Evolutionary conservation across 2,888 invertebrate species (phyloP), one percentile per base, ranked within the genome.

Genomic region (Calephelis perditalis): DNA sequence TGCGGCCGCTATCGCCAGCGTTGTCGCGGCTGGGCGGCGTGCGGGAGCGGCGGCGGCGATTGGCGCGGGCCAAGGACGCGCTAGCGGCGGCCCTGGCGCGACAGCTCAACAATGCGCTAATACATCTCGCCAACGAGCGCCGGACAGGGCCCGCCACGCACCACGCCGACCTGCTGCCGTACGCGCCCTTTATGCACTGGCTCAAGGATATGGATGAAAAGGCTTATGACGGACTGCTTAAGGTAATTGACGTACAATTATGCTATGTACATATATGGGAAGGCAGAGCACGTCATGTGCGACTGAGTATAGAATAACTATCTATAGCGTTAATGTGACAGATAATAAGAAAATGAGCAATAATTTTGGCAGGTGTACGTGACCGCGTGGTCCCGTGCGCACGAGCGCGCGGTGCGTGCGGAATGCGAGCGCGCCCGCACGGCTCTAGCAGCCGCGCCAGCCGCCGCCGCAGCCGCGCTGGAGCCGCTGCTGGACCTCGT

Each of bases 31-130:
- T 84, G 61, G 76, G 74, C 63, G 82, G 79, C 49, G 77, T 81
- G 68, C 73, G 84, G 59, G 83, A 84, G 72, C 76, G 83, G 60
- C 71, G 84, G 74, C 75, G 82, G 61, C 73, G 81, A 2, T 73
- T 84, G 63, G 66, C 71, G 63, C 80, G 84, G 67, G 81, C 84
- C n/a, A 70, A 71, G 2, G 84, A 84, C 62, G 71, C 74, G 67
- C 75, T 80, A n/a, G 95, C 96, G 45, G 73, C 72, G 61, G 94
- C 95, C 55, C 93, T 99, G 60, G 95, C 96, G 64, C 93, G 98
- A 26, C 98, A 99, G 82, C 92, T 99, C 58, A 98, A 98, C 81
- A 98, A 99, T 89, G 92, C 97, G 59, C 97, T 99, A 71, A 97
- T 98, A 74, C 98, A 99, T 86, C 94, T 98, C 89, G 98, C 93